Conservation (phyloP, 92 coral and sea anemone genomes). For the Meandrina meandrites region DNA sequence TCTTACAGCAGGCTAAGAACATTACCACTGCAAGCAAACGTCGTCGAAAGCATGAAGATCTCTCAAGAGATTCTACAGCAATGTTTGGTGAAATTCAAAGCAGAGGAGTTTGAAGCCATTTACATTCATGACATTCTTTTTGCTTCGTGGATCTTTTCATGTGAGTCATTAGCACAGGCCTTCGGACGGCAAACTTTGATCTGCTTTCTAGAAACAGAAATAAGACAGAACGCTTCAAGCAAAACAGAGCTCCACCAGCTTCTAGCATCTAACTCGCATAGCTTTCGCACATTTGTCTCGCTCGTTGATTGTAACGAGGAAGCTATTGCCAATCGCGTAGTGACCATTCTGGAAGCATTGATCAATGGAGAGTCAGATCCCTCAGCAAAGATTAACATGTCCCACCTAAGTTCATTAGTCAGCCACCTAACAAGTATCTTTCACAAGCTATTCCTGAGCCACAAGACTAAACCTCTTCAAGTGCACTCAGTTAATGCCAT, state of each 20-base stretch:
- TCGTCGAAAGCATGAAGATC: slow-evolving; percentile 39
- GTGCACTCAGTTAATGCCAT: slow-evolving; percentile 58
- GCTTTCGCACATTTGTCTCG: slow-evolving; percentile 42
- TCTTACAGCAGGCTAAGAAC: slow-evolving; percentile 16
- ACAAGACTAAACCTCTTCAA: slow-evolving; percentile 53
- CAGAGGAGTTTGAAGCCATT: slow-evolving; percentile 52
- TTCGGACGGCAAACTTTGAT: slow-evolving; percentile 58
- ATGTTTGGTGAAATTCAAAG: slow-evolving; percentile 40
- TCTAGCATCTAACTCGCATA: slow-evolving; percentile 11
- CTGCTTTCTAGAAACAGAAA: slow-evolving; percentile 5
- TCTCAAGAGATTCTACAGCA: slow-evolving; percentile 53
- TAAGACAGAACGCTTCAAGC: neutral
- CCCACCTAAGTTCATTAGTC: neutral
- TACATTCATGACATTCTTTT: slow-evolving; percentile 57
- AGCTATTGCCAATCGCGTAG: slow-evolving; percentile 16
- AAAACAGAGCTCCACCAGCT: slow-evolving; percentile 13
- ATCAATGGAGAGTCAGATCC: neutral
- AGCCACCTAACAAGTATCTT: slow-evolving; percentile 53
- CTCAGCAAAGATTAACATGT: neutral
- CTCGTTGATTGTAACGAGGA: slow-evolving; percentile 32
- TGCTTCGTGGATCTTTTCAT: slow-evolving; percentile 72
- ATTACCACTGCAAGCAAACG: slow-evolving; percentile 15
- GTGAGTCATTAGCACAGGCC: slow-evolving; percentile 41
- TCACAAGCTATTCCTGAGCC: slow-evolving; percentile 77
- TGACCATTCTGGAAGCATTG: slow-evolving; percentile 38